These are phyloP conservation scores for Apus apus DNA, from an alignment of 2,113 vertebrate genomes.

Conservation along the genomic window DNA sequence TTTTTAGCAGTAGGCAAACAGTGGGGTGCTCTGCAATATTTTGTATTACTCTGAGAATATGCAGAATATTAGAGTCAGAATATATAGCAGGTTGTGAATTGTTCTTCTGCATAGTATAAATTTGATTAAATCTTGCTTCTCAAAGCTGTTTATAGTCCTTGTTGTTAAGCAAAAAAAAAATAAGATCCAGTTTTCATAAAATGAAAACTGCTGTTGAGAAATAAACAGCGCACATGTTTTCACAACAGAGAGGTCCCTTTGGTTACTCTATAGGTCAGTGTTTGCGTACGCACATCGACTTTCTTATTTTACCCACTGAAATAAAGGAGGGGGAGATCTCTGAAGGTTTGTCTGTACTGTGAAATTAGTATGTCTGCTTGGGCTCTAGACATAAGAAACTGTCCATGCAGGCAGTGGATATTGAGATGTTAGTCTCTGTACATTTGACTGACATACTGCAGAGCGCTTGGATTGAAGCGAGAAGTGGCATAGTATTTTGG, in stretches of 20 bases:
- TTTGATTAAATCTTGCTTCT: conserved; percentile 42
- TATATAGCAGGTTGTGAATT: conserved; percentile 1
- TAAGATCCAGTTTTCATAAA: background rate
- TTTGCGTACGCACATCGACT: background rate
- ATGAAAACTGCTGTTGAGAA: background rate
- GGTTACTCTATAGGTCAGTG: background rate
- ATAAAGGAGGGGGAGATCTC: background rate
- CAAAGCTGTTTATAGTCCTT: background rate
- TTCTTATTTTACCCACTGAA: background rate
- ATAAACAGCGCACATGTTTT: background rate
- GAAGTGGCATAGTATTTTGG: background rate
- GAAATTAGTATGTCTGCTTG: background rate
- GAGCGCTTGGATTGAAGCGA: background rate
- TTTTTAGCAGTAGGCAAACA: conserved; percentile 7
- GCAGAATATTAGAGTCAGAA: background rate
- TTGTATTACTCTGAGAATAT: background rate
- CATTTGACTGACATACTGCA: background rate
- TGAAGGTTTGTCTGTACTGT: background rate
- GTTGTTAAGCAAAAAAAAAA: conserved; percentile 12
- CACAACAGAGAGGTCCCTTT: background rate
- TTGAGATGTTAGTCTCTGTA: background rate
- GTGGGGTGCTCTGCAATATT: conserved; percentile 2
- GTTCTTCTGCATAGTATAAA: background rate
- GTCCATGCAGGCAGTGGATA: background rate
- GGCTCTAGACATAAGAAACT: background rate